Evolutionary conservation across 2,113 vertebrate genomes (phyloP).

Genomic region (Riparia riparia): DNA sequence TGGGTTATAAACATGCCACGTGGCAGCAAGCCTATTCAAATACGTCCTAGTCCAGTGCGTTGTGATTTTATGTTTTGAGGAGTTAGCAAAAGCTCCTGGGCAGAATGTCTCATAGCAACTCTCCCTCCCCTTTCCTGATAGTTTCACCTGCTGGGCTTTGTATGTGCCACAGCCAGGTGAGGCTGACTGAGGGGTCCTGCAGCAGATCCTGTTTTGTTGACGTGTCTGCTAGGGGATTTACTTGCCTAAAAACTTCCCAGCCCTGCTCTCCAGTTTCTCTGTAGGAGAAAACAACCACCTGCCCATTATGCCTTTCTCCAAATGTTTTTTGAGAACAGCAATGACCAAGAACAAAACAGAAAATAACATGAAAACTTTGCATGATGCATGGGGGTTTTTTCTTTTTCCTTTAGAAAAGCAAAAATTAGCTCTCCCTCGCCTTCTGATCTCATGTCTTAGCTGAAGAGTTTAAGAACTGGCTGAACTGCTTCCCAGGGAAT

Average conservation of each 20-base stretch:
- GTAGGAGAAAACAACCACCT: neutral
- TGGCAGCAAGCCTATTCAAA: constrained; percentile 22
- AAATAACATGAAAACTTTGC: neutral
- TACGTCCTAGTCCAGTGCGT: neutral
- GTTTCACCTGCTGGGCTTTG: neutral
- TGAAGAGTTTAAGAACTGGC: neutral
- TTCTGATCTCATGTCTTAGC: neutral
- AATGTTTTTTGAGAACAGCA: neutral
- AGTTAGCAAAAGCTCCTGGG: neutral
- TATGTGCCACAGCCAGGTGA: neutral
- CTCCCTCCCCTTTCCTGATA: neutral
- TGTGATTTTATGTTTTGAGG: neutral
- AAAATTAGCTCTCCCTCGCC: neutral
- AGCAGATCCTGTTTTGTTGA: neutral
- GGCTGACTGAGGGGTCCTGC: neutral
- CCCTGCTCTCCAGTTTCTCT: neutral
- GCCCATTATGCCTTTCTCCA: neutral
- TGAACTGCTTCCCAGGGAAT: neutral
- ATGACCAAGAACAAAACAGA: neutral
- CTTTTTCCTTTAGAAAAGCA: neutral
- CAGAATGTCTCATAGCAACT: neutral
- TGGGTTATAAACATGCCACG: neutral
- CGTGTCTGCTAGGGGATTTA: neutral
- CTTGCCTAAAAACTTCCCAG: neutral
- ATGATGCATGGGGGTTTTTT: neutral